Evolutionary conservation across 2,888 invertebrate species (phyloP), one percentile per base, ranked within the genome.

Genomic region (Helicoverpa assulta): DNA sequence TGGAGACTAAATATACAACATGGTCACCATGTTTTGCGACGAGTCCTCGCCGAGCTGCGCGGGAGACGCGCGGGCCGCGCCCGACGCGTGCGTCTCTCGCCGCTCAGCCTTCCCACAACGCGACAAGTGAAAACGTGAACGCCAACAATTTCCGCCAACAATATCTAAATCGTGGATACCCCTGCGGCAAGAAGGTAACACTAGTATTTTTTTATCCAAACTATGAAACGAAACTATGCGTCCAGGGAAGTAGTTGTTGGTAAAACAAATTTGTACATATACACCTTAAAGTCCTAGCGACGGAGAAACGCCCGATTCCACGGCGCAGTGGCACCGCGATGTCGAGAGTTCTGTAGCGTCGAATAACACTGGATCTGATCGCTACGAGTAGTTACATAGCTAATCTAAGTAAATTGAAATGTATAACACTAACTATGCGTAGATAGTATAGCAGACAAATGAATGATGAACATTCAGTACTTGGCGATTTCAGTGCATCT

Each of bases 191-290:
- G 94, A 94, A 93, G 88, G 86, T 89, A 91, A 89, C 85, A 88
- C 87, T 89, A 91, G 80, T 86, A 89, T 92, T 93, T 93, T 78
- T 81, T 88, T 91, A 92, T 93, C 94, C 91, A 93, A 95, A 94
- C 89, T 90, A 88, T 92, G 80, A 93, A 93, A 92, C 86, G 90
- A 87, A 90, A 90, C 85, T 86, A 86, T 89, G 87, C 86, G 86
- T 89, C 86, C 79, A 79, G 88, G 87, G 86, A 90, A 92, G 88
- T 86, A 92, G 89, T 88, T 88, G 86, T 85, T 84, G 87, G 87
- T 91, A 93, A 94, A 92, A 91, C 86, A 94, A 91, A 94, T 95
- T 94, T 95, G 94, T 95, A 94, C 94, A 94, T 88, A 87, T 87
- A 92, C 89, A 91, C 87, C 88, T 90, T 88, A 89, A 87, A 82